A percentile compares a stretch with the other conserved stretches of the same genome.
Conservation (phyloP, 2,797 vertebrate genomes). For the Falco naumanni region DNA sequence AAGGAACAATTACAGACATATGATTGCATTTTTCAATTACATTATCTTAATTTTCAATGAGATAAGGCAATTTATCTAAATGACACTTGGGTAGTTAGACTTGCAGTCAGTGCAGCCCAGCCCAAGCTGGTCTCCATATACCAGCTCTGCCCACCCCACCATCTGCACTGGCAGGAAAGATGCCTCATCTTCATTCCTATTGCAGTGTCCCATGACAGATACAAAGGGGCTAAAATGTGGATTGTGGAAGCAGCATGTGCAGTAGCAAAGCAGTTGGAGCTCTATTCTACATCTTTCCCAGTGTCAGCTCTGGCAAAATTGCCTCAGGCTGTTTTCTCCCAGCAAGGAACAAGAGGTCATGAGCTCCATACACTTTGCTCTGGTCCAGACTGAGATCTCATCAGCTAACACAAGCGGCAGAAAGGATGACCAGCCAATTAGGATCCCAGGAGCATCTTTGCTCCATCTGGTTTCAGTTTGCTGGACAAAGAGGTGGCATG, state of each 20-base stretch:
- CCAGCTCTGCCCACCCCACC: background rate
- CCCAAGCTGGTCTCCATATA: rapidly evolving
- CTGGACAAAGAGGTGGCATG: background rate
- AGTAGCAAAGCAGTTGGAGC: slow-evolving; percentile 29
- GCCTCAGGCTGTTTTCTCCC: background rate
- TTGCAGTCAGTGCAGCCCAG: background rate
- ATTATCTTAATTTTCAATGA: background rate
- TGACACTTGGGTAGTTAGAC: background rate
- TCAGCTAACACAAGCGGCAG: background rate
- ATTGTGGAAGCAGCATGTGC: background rate
- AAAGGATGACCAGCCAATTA: background rate
- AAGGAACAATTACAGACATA: background rate
- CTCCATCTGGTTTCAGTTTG: background rate
- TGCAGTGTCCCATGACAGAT: background rate
- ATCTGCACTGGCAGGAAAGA: background rate
- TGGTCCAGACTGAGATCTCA: background rate
- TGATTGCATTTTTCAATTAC: background rate
- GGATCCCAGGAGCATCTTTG: background rate
- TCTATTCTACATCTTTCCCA: background rate
- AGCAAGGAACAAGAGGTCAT: background rate
- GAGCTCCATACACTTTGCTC: background rate
- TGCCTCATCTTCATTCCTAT: background rate
- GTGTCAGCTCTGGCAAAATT: background rate
- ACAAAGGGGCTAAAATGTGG: background rate
- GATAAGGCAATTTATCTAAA: background rate